A percentile compares a stretch with the other conserved stretches of the same genome.
These are phyloP conservation scores for Sminthurides bifidus DNA, from an alignment of 1,140 invertebrate species.

Conservation along the genomic window DNA sequence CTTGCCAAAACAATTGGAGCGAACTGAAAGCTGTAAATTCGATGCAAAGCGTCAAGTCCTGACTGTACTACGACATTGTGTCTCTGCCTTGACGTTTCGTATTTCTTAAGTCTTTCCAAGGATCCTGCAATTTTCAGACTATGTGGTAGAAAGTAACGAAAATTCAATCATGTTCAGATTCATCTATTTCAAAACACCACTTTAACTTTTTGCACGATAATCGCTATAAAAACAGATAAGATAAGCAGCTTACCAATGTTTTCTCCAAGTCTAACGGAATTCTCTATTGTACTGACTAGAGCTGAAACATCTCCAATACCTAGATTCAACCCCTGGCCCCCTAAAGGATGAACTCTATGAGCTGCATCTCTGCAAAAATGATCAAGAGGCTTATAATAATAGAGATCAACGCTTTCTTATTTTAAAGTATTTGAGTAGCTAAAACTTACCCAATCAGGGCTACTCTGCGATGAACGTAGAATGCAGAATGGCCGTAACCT, in stretches of 20 bases:
- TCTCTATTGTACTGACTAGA: slow-evolving; percentile 55
- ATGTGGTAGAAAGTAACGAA: slow-evolving; percentile 2
- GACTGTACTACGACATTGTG: slow-evolving; percentile 80
- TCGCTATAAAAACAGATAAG: not conserved
- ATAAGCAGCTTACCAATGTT: slow-evolving; percentile 51
- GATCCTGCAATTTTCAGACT: slow-evolving; percentile 39
- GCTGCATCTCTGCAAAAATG: slow-evolving; percentile 86
- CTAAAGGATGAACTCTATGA: slow-evolving; percentile 89
- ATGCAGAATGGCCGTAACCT: slow-evolving; percentile 73
- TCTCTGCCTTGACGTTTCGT: slow-evolving; percentile 70
- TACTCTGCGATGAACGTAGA: slow-evolving; percentile 61
- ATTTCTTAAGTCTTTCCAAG: slow-evolving; percentile 57
- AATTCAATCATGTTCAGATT: not conserved
- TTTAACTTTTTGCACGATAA: too few species aligned
- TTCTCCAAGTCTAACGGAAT: slow-evolving; percentile 58
- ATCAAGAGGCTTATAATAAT: not conserved
- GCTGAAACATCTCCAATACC: slow-evolving; percentile 83
- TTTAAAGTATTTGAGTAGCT: not conserved
- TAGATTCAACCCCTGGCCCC: slow-evolving; percentile 93
- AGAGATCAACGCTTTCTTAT: not conserved
- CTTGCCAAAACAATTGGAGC: slow-evolving; percentile 66
- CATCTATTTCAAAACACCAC: too few species aligned
- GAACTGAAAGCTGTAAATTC: slow-evolving; percentile 65
- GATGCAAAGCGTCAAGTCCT: slow-evolving; percentile 73
- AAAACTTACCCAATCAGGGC: slow-evolving; percentile 68